Percentiles rank a stretch among this genome's conserved stretches.
Evolutionary conservation across 2,888 invertebrate genomes (phyloP).

Genomic region (Habrosyne pyritoides): DNA sequence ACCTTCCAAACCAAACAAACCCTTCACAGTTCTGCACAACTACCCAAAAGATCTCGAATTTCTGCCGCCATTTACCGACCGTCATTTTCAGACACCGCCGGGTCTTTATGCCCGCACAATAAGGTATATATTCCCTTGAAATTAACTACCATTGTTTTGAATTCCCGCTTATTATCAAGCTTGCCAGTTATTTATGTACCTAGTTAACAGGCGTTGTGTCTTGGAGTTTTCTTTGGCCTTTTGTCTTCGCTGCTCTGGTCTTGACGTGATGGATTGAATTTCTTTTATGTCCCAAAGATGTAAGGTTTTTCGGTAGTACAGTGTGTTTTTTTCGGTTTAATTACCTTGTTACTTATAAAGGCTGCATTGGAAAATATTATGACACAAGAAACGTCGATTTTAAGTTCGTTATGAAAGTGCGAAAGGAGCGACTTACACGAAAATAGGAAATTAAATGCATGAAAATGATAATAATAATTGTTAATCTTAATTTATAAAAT

Average conservation of each 20-base stretch:
- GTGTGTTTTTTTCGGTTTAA: slow-evolving; percentile 9
- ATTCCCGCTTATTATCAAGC: slow-evolving; percentile 10
- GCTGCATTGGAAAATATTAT: too few species aligned
- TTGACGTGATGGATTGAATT: slow-evolving; percentile 15
- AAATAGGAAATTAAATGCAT: too few species aligned
- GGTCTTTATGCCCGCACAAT: slow-evolving; percentile 18
- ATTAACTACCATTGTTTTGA: slow-evolving; percentile 21
- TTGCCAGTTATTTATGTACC: slow-evolving; percentile 31
- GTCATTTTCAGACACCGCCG: slow-evolving; percentile 24
- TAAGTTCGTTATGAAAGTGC: too few species aligned
- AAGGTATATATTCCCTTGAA: slow-evolving; percentile 20
- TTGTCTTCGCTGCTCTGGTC: slow-evolving; percentile 15
- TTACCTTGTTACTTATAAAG: not conserved
- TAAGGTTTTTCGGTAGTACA: slow-evolving; percentile 10
- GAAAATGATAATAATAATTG: too few species aligned
- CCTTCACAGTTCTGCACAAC: not conserved
- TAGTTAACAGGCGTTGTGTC: slow-evolving; percentile 22
- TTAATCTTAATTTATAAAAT: too few species aligned
- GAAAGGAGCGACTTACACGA: too few species aligned
- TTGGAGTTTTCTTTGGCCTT: slow-evolving; percentile 12
- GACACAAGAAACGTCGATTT: too few species aligned
- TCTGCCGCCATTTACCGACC: slow-evolving; percentile 25
- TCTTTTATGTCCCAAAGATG: slow-evolving; percentile 14
- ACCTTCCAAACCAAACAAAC: slow-evolving; percentile 12
- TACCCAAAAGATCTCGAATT: slow-evolving; percentile 19